These are phyloP conservation scores for Palythoa heliodiscus DNA, from an alignment of 92 coral and sea anemone genomes.

Conservation along the genomic window DNA sequence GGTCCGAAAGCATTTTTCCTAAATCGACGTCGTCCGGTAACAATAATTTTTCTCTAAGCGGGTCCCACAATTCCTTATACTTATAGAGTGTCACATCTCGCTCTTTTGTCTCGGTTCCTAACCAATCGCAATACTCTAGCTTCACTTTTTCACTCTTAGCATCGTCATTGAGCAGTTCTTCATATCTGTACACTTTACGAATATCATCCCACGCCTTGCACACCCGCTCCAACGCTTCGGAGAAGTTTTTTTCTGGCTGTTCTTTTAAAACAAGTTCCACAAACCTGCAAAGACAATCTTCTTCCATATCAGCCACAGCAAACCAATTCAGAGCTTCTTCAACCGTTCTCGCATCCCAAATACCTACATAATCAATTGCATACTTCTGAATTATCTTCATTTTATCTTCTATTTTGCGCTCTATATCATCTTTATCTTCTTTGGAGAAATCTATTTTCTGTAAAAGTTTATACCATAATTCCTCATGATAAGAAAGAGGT, in stretches of 20 bases:
- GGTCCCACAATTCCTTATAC: not conserved
- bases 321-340: conserved; percentile 1
- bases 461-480: too few species aligned
- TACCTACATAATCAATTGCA: not conserved
- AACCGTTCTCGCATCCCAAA: not conserved
- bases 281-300: not conserved
- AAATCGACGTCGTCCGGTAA: too few species aligned
- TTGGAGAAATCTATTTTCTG: too few species aligned
- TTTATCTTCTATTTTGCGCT: too few species aligned
- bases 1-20: too few species aligned
- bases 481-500: too few species aligned
- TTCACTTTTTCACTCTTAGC: not conserved
- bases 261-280: too few species aligned
- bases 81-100: not conserved
- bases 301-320: accelerated
- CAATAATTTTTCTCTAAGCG: not conserved
- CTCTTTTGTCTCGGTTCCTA: not conserved
- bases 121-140: not conserved
- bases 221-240: too few species aligned
- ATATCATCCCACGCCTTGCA: too few species aligned
- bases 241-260: too few species aligned
- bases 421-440: too few species aligned
- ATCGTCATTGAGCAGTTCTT: not conserved
- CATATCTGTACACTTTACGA: too few species aligned
- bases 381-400: not conserved